Evolutionary conservation across 2,113 vertebrate species (phyloP).

Genomic region (Cochlearius cochlearius): DNA sequence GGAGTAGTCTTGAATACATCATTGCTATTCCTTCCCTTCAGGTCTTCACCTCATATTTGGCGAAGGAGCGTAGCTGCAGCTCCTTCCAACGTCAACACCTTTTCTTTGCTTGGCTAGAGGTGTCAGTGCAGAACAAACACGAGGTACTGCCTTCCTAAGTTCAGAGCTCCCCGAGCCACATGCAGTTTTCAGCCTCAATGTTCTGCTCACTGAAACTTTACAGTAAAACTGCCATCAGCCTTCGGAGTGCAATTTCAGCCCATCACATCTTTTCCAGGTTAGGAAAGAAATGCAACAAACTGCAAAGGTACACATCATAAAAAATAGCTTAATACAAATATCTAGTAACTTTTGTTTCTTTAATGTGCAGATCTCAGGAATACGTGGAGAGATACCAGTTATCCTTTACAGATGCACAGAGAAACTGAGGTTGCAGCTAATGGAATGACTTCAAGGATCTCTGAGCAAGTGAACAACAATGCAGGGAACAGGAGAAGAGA

Average conservation of each 20-base stretch:
- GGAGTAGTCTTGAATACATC: neutral
- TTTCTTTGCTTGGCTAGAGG: neutral
- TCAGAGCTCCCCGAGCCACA: neutral
- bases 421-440: neutral
- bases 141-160: neutral
- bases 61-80: neutral
- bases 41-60: neutral
- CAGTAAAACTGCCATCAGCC: neutral
- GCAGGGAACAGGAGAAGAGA: neutral
- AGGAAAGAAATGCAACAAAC: neutral
- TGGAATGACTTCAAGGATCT: neutral
- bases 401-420: neutral
- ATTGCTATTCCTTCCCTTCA: neutral
- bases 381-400: accelerated
- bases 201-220: neutral
- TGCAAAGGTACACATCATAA: neutral
- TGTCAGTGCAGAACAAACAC: neutral
- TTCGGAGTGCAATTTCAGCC: neutral
- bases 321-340: neutral
- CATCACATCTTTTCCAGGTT: neutral
- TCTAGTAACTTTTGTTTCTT: neutral
- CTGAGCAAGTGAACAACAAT: neutral
- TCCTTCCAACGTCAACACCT: constrained; percentile 21
- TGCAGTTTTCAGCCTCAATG: neutral
- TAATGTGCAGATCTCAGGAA: neutral